Conservation (phyloP, 2,888 invertebrate species). For the Phengaris alcon region DNA sequence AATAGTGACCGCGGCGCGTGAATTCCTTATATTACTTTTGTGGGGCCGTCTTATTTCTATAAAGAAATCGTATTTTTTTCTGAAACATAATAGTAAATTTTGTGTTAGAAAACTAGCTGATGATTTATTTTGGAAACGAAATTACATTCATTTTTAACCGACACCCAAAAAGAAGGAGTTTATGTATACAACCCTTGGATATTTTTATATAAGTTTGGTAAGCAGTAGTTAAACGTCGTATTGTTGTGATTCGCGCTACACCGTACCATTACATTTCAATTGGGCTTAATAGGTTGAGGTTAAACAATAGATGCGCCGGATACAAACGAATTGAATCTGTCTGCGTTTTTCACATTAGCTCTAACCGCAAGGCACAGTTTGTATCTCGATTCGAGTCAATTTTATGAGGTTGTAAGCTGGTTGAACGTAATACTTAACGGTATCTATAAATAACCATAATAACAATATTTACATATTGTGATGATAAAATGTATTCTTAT, state of each 20-base stretch:
- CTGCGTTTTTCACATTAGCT: neutral
- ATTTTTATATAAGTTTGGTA: neutral
- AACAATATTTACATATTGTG: too few species aligned
- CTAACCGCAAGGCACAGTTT: neutral
- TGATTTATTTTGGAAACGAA: too few species aligned
- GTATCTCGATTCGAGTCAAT: neutral
- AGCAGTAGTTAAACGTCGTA: neutral
- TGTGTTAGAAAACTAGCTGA: too few species aligned
- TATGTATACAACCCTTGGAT: too few species aligned
- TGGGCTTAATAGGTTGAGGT: conserved; percentile 11
- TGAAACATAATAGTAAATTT: too few species aligned
- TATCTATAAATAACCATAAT: neutral
- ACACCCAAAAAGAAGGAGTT: too few species aligned
- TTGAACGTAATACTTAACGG: neutral
- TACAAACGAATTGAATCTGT: conserved; percentile 21
- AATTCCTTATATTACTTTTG: neutral
- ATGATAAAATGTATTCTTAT: too few species aligned
- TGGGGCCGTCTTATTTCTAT: neutral
- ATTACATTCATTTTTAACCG: too few species aligned
- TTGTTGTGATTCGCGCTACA: neutral
- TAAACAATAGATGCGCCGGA: neutral
- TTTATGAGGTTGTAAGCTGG: neutral
- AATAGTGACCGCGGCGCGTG: neutral
- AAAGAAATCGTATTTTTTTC: too few species aligned
- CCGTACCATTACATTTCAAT: conserved; percentile 17